Evolutionary conservation across 2,797 vertebrate species (phyloP).

Genomic region (Syngnathus rostellatus): DNA sequence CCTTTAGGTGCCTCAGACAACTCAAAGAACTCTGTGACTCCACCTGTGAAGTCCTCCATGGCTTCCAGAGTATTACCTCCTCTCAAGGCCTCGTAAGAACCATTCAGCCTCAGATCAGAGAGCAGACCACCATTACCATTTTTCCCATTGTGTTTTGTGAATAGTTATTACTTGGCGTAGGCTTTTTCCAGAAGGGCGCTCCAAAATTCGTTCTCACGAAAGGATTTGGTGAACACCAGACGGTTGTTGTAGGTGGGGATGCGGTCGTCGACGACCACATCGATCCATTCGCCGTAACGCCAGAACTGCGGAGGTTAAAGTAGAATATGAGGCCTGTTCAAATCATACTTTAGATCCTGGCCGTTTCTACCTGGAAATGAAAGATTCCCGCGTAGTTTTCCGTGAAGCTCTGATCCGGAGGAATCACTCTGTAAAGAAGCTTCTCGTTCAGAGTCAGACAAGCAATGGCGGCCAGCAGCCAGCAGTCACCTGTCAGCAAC

Average conservation of each 20-base stretch:
- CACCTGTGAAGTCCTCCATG: slow-evolving; percentile 98
- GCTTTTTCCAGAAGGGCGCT: slow-evolving; percentile 92
- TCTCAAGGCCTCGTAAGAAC: slow-evolving; percentile 93
- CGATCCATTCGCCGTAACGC: slow-evolving; percentile 90
- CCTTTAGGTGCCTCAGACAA: slow-evolving; percentile 83
- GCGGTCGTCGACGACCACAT: slow-evolving; percentile 89
- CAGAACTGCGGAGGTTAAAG: slow-evolving; percentile 69
- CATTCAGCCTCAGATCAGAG: slow-evolving; percentile 77
- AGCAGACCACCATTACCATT: slow-evolving; percentile 10
- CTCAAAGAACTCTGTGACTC: slow-evolving; percentile 93
- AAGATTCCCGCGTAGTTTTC: slow-evolving; percentile 91
- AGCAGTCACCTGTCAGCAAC: slow-evolving; percentile 75
- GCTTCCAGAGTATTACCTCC: slow-evolving; percentile 95
- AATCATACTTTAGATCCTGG: too few relatives aligned
- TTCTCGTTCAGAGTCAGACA: slow-evolving; percentile 82
- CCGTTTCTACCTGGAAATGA: slow-evolving; percentile 74
- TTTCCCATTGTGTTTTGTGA: not conserved
- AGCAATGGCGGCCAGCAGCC: slow-evolving; percentile 90
- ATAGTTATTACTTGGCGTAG: slow-evolving; percentile 85
- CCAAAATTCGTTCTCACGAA: slow-evolving; percentile 92
- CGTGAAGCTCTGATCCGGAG: slow-evolving; percentile 75
- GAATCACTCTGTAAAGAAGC: slow-evolving; percentile 83
- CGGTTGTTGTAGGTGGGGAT: slow-evolving; percentile 80
- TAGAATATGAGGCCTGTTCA: not conserved
- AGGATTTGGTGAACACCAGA: slow-evolving; percentile 88